These are phyloP conservation scores for Capreolus pygargus DNA, from an alignment of 2,113 vertebrate species.

Conservation along the genomic window DNA sequence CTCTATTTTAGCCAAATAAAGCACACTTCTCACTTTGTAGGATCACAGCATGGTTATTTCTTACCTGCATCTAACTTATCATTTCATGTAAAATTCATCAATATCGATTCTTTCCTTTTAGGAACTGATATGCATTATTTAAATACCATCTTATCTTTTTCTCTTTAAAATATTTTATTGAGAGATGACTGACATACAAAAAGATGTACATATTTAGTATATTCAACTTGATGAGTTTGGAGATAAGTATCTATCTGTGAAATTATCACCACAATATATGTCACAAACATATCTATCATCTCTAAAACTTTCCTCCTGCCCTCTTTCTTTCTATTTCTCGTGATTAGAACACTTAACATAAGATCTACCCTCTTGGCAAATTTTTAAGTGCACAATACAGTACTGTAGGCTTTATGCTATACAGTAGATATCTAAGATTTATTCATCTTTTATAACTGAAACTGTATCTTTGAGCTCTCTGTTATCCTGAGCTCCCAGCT, in stretches of 20 bases:
- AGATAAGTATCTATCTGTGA: not conserved
- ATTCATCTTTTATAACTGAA: not conserved
- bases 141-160: not conserved
- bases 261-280: not conserved
- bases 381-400: not conserved
- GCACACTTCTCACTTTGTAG: not conserved
- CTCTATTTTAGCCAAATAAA: not conserved
- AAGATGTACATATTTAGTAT: not conserved
- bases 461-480: not conserved
- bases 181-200: not conserved
- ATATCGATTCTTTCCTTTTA: not conserved
- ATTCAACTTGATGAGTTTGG: not conserved
- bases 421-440: not conserved
- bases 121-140: not conserved
- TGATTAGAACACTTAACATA: not conserved
- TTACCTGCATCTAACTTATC: not conserved
- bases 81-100: constrained; percentile 9
- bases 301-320: not conserved
- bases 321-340: not conserved
- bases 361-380: not conserved
- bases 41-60: not conserved
- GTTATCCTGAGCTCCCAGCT: not conserved
- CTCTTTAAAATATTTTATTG: not conserved
- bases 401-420: not conserved
- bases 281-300: not conserved